Evolutionary conservation across 2,888 invertebrate genomes (phyloP), one percentile per base, ranked within the genome.

Genomic region (Tinea pellionella): DNA sequence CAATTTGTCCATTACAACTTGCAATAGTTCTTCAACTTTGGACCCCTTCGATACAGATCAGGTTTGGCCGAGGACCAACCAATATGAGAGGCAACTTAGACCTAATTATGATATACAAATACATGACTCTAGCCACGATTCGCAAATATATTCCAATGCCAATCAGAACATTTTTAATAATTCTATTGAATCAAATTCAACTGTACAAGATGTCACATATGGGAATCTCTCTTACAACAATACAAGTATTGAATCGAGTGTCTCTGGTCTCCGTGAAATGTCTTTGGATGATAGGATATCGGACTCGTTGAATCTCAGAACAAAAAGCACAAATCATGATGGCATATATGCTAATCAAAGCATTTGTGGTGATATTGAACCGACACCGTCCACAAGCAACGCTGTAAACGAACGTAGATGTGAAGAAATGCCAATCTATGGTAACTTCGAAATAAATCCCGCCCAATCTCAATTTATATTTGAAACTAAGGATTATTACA

Each of bases 211-310:
- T 37, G n/a, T 2, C 37, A 47, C 8, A 2, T 53, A 53, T 12
- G 53, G 24, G 24, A 53, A 69, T 30, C 68, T 63, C 61, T 61
- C 69, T 24, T 80, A 77, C 62, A 83, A 80, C 30, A 57, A 57
- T 32, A 19, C n/a, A n/a, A 41, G 16, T 9, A 15, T 41, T 15
- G 68, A 68, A 11, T 68, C 72, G 1, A 70, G 64, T 53, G 62
- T 76, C 1, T 63, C 69, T 0, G 66, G 69, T 0, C 58, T 85
- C 59, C 72, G 78, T 4, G 69, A 77, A 59, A 78, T 86, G 79
- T 87, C 87, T 59, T 70, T 87, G 62, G 87, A 87, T 66, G 87
- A 87, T 64, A 75, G 76, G 75, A 86, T 87, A 63, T 87, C 87
- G 0, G 83, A 83, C 72, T 87, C 87, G 4, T 64, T 87, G 67